These are phyloP conservation scores for Physocephala rufipes DNA, from an alignment of 2,888 invertebrate genomes.

Conservation along the genomic window DNA sequence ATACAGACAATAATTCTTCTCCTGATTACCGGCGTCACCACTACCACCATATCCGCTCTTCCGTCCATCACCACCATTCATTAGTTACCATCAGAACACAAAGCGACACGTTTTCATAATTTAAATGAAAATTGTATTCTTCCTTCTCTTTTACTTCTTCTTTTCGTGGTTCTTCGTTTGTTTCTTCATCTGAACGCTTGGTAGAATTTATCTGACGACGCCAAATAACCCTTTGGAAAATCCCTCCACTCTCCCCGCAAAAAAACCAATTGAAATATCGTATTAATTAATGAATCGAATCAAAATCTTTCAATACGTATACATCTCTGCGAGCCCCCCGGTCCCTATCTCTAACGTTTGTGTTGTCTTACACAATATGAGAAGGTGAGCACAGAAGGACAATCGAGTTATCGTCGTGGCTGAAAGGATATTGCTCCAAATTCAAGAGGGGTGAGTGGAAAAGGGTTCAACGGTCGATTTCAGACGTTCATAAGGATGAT, in stretches of 20 bases:
- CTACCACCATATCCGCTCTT: background rate
- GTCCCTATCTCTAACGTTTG: too few relatives aligned
- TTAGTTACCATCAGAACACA: slow-evolving; percentile 22
- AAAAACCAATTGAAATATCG: slow-evolving; percentile 39
- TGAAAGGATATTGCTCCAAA: background rate
- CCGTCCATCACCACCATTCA: background rate
- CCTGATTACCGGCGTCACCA: too few relatives aligned
- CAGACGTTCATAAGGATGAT: background rate
- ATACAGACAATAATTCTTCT: background rate
- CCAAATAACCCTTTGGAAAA: background rate
- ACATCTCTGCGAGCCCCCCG: too few relatives aligned
- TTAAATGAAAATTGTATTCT: slow-evolving; percentile 21
- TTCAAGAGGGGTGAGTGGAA: background rate
- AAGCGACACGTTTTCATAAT: slow-evolving; percentile 25
- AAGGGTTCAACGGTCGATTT: background rate
- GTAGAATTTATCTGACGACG: background rate
- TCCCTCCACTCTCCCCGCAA: background rate
- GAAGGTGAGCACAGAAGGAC: background rate
- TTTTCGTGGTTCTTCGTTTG: background rate
- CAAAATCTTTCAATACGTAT: slow-evolving; percentile 73
- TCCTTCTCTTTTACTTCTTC: background rate
- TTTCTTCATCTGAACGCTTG: background rate
- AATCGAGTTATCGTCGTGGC: background rate
- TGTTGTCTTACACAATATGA: slow-evolving; percentile 18
- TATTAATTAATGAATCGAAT: slow-evolving; percentile 68